Conservation (phyloP, 2,797 vertebrate genomes). For the Poecilia gillii region DNA sequence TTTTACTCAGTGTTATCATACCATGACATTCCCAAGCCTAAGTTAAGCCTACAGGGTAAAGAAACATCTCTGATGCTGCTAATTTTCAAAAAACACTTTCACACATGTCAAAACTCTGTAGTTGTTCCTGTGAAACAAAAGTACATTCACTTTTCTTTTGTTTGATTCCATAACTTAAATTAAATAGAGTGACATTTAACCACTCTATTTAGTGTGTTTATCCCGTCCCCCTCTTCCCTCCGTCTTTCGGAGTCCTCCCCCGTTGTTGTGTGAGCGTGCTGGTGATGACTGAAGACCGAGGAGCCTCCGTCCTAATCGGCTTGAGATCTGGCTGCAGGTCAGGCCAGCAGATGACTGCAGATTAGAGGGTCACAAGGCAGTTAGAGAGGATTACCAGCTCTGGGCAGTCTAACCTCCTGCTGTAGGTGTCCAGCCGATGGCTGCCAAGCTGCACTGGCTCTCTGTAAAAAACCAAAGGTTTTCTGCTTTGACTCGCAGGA, state of each 20-base stretch:
- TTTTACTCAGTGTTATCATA: neutral
- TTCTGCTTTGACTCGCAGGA: neutral
- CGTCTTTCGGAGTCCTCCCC: neutral
- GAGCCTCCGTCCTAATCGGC: conserved; percentile 83
- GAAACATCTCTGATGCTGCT: neutral
- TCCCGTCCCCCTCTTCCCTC: neutral
- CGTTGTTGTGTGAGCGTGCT: conserved; percentile 34
- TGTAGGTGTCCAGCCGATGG: conserved; percentile 22
- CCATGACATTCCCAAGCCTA: neutral
- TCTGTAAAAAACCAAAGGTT: conserved; percentile 20
- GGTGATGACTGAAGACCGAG: conserved; percentile 45
- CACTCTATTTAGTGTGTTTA: neutral
- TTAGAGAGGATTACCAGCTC: conserved; percentile 84
- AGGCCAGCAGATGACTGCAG: conserved; percentile 82
- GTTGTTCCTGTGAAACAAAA: conserved; percentile 11
- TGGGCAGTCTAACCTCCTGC: conserved; percentile 44
- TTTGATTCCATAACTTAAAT: conserved; percentile 21
- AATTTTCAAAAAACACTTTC: neutral
- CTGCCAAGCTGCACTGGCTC: conserved; percentile 26
- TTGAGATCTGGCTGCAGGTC: conserved; percentile 81
- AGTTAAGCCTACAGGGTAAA: neutral
- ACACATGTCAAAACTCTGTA: conserved; percentile 9
- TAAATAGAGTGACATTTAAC: conserved; percentile 7
- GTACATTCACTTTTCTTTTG: conserved; percentile 24
- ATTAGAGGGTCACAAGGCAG: conserved; percentile 88